Percentiles rank a stretch among this genome's conserved stretches.
phyloP scores from a whole-genome alignment of 2,888 invertebrate genomes.

The Cephus sareptanus region DNA sequence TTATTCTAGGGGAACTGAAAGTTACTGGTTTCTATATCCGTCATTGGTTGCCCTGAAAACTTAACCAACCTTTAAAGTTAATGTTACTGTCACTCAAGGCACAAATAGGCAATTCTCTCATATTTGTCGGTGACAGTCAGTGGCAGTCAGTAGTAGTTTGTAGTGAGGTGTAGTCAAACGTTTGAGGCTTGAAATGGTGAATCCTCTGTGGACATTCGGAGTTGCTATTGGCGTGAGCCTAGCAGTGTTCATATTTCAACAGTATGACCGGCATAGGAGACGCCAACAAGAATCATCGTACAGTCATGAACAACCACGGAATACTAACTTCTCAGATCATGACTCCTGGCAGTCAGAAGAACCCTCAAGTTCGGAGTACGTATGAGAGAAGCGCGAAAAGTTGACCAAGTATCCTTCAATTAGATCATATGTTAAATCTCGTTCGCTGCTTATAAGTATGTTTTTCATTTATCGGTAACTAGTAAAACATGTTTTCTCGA shows the following conservation, averaged over 20 bases:
- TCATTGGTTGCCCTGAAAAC: background rate
- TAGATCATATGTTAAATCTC: background rate
- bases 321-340: background rate
- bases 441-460: background rate
- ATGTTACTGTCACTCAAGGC: background rate
- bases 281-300: background rate
- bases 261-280: background rate
- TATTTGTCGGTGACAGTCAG: background rate
- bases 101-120: background rate
- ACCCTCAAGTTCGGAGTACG: background rate
- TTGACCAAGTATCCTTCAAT: background rate
- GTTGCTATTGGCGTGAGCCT: background rate
- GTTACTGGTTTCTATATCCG: background rate
- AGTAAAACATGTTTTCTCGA: too few species aligned
- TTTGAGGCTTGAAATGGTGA: background rate
- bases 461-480: background rate
- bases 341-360: background rate
- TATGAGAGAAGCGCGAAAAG: background rate
- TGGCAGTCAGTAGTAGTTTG: too few species aligned
- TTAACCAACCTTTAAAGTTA: background rate
- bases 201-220: background rate
- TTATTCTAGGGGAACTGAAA: background rate
- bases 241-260: background rate
- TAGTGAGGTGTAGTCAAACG: background rate
- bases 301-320: background rate